Evolutionary conservation across 2,797 vertebrate species (phyloP).

Genomic region (Antrozous pallidus): DNA sequence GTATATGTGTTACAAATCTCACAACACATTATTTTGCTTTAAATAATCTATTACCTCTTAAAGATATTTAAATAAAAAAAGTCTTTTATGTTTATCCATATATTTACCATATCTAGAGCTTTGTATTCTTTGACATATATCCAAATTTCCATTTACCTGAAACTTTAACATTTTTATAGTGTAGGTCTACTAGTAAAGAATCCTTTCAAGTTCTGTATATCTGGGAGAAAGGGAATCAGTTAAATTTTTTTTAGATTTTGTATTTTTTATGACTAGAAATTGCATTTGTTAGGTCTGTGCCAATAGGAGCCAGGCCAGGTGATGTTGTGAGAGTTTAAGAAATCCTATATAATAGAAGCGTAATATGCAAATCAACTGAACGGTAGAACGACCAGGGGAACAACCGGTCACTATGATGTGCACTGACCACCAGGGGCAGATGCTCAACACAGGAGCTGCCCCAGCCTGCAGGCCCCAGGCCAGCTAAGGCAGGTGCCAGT

Average conservation of each 20-base stretch:
- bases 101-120: not conserved
- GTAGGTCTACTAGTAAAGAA: not conserved
- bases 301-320: no score
- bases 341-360: no score
- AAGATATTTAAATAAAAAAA: constrained; percentile 1
- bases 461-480: no score
- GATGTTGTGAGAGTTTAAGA: no score
- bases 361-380: no score
- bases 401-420: no score
- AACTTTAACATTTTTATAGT: not conserved
- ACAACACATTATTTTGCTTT: not conserved
- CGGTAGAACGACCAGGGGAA: no score
- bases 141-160: not conserved
- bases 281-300: not conserved
- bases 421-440: no score
- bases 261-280: not conserved
- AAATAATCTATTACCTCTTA: constrained; percentile 10
- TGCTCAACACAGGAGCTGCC: no score
- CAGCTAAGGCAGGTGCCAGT: no score
- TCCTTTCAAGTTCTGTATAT: not conserved
- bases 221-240: not conserved
- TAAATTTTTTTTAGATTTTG: not conserved
- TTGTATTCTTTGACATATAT: constrained; percentile 16
- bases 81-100: not conserved
- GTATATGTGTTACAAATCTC: not conserved